Evolutionary conservation across 2,113 vertebrate species (phyloP).

Genomic region (Nothobranchius furzeri): DNA sequence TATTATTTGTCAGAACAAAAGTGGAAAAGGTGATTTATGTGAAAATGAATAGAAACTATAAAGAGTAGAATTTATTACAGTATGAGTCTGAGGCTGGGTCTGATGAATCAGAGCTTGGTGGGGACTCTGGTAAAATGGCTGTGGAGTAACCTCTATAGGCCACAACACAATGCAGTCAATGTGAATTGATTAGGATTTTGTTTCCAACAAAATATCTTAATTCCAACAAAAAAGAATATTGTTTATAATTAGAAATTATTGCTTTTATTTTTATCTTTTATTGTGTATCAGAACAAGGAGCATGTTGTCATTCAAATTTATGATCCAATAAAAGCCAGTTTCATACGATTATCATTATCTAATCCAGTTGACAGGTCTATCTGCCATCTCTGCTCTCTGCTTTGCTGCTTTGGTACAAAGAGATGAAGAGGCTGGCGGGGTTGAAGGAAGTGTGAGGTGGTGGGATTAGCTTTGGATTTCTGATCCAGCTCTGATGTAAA

Average conservation of each 20-base stretch:
- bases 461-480: constrained; percentile 4
- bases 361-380: background rate
- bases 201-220: no score
- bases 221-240: background rate
- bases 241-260: background rate
- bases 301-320: background rate
- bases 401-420: constrained; percentile 24
- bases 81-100: background rate
- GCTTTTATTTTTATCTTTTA: background rate
- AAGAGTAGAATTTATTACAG: background rate
- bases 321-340: constrained; percentile 6
- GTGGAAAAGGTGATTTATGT: background rate
- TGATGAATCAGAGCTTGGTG: constrained; percentile 2
- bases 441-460: background rate
- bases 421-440: constrained; percentile 16
- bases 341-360: background rate
- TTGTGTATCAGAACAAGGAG: no score
- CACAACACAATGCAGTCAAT: constrained; percentile 9
- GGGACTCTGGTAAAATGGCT: background rate
- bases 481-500: constrained; percentile 35
- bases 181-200: constrained; percentile 5
- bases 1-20: no score
- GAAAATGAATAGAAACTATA: background rate
- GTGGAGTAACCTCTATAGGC: constrained; percentile 2
- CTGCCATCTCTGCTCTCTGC: constrained; percentile 33